phyloP scores from a whole-genome alignment of 1,140 invertebrate species.

The Capitella teleta region DNA sequence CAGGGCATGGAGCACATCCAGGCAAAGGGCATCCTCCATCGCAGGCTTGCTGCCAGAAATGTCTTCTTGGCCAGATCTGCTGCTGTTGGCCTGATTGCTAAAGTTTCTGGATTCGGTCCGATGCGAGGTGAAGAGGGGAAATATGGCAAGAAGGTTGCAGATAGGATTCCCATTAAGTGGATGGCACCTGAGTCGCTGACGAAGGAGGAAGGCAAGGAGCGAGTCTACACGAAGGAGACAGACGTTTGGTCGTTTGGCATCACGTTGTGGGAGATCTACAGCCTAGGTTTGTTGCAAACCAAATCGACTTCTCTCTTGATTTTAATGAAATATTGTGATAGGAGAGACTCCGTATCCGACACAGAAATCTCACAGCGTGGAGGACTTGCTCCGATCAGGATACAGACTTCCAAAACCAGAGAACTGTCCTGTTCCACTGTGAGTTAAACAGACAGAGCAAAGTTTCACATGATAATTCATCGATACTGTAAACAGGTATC shows the following conservation, averaged over 20 bases:
- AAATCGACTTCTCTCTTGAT: no score
- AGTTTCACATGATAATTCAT: no score
- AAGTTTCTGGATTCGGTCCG: conserved; percentile 10
- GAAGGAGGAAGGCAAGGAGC: background rate
- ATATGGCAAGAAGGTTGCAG: background rate
- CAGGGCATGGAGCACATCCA: no score
- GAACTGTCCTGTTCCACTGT: background rate
- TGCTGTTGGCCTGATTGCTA: background rate
- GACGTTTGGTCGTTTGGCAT: conserved; percentile 12
- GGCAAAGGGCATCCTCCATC: conserved; percentile 5
- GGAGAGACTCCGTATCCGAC: background rate
- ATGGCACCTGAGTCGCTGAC: conserved; percentile 8
- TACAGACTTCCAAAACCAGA: background rate
- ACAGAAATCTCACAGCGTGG: background rate
- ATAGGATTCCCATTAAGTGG: conserved; percentile 10
- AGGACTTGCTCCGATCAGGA: background rate
- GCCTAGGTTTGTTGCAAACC: conserved; percentile 4
- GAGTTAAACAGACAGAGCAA: no score
- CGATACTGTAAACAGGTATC: no score
- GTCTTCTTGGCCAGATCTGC: background rate
- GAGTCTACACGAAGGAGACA: conserved; percentile 7
- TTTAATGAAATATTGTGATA: background rate
- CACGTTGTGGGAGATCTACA: conserved; percentile 12
- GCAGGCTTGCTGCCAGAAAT: conserved; percentile 2
- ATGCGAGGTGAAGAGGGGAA: background rate